Evolutionary conservation across 2,888 invertebrate species (phyloP).

Genomic region (Pammene aurita): DNA sequence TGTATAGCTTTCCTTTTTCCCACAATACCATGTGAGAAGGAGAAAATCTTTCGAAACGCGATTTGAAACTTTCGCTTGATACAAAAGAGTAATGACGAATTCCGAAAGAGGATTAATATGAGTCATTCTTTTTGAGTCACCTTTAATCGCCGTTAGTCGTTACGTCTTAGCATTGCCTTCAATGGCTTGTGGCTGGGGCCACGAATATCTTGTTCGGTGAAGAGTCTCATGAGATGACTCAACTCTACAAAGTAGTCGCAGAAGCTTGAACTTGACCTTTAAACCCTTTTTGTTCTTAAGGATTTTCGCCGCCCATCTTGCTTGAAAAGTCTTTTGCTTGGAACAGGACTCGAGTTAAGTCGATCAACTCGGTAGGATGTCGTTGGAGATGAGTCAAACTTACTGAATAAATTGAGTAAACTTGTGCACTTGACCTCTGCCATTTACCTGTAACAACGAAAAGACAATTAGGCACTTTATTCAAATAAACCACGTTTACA

Average conservation of each 20-base stretch:
- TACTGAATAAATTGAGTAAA: constrained; percentile 10
- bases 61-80: constrained; percentile 22
- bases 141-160: constrained; percentile 10
- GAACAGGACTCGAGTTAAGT: not conserved
- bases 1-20: constrained; percentile 50
- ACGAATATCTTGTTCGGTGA: not conserved
- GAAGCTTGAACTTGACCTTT: constrained; percentile 22
- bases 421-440: constrained; percentile 28
- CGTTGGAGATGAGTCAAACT: constrained; percentile 45
- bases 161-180: not conserved
- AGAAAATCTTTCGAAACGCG: constrained; percentile 11
- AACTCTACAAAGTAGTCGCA: not conserved
- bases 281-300: constrained; percentile 8
- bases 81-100: constrained; percentile 35
- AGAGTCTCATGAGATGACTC: constrained; percentile 10
- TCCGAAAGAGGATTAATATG: constrained; percentile 13
- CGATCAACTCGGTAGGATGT: not conserved
- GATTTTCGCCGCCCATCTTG: not conserved
- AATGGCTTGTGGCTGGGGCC: not conserved
- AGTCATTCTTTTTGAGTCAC: constrained; percentile 35
- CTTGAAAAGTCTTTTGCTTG: not conserved
- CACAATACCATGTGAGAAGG: constrained; percentile 43
- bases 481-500: constrained; percentile 27
- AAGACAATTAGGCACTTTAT: constrained; percentile 31
- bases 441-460: constrained; percentile 47